A percentile compares a stretch with the other conserved stretches of the same genome.
Conservation (phyloP, 2,113 vertebrate species). For the Microcebus griseorufus region DNA sequence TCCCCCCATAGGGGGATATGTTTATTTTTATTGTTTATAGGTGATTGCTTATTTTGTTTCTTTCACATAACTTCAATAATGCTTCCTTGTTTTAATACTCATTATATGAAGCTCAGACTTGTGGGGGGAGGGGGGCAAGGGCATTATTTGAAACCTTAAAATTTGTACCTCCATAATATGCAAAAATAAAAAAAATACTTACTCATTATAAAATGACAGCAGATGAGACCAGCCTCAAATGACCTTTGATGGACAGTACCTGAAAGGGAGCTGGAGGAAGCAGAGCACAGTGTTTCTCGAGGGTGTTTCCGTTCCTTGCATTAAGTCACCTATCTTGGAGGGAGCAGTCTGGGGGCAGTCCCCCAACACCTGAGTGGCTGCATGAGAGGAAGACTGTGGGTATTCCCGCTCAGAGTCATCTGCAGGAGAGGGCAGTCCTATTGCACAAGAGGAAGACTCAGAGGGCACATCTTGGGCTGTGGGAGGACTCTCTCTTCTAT, state of each 20-base stretch:
- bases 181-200: background rate
- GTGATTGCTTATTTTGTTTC: background rate
- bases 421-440: background rate
- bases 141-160: too few relatives aligned
- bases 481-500: background rate
- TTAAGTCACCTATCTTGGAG: background rate
- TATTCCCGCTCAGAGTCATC: too few relatives aligned
- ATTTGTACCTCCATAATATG: too few relatives aligned
- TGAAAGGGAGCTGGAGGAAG: background rate
- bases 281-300: background rate
- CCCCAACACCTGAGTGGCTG: rapidly evolving
- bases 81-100: background rate
- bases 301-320: background rate
- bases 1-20: background rate
- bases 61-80: background rate
- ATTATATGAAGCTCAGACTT: background rate
- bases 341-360: background rate
- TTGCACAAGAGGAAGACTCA: too few relatives aligned
- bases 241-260: background rate
- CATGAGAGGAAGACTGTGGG: background rate
- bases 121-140: too few relatives aligned
- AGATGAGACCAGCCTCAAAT: background rate
- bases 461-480: background rate
- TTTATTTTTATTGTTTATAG: background rate
- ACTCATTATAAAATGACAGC: background rate